Evolutionary conservation across 1,140 invertebrate species (phyloP).

Genomic region (Drosophila lacteicornis): DNA sequence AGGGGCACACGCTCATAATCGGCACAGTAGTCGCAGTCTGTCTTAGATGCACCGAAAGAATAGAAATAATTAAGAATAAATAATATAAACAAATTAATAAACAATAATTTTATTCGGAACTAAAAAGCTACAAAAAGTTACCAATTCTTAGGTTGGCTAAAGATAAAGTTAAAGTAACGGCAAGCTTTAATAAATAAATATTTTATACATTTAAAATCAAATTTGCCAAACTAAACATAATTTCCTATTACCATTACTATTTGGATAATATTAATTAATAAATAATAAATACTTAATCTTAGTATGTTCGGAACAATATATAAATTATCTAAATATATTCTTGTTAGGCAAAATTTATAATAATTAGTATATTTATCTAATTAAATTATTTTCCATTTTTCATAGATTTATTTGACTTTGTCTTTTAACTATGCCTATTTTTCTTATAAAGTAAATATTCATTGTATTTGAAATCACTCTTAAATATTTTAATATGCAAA

Average conservation of each 20-base stretch:
- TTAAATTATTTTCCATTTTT: background rate
- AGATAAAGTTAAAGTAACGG: accelerated
- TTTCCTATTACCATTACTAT: too few species aligned
- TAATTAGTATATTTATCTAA: background rate
- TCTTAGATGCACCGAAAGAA: constrained; percentile 52
- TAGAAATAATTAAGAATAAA: too few species aligned
- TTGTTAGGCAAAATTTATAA: too few species aligned
- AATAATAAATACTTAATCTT: background rate
- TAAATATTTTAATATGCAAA: too few species aligned
- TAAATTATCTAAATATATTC: background rate
- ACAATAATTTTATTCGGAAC: too few species aligned
- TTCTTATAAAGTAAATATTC: too few species aligned
- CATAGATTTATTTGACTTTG: background rate
- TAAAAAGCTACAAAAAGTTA: too few species aligned
- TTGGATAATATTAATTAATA: background rate
- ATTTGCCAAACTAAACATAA: background rate
- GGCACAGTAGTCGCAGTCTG: constrained; percentile 34
- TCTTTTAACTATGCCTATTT: background rate
- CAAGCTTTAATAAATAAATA: background rate
- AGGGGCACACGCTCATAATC: constrained; percentile 35
- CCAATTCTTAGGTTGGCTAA: background rate
- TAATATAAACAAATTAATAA: background rate
- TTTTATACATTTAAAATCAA: background rate
- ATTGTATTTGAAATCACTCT: background rate
- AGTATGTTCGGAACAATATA: background rate